phyloP scores from a whole-genome alignment of 30 jellyfish, hydroid and myxozoan species.

The Hydractinia echinata region DNA sequence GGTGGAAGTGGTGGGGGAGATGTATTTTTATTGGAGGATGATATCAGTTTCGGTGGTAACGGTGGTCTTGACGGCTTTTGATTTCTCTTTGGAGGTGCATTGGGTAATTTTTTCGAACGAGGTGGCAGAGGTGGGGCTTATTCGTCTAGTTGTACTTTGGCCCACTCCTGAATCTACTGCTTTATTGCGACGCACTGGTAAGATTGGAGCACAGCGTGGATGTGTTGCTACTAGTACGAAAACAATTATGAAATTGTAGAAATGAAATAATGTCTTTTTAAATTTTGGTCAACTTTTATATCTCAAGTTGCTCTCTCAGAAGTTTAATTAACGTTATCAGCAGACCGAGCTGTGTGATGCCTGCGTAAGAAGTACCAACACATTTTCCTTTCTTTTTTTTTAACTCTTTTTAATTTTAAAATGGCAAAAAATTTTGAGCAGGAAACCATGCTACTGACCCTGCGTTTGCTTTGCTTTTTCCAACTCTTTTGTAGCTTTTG shows the following conservation, averaged over 20 bases:
- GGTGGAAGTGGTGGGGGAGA: constrained; percentile 64
- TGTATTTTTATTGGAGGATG: neutral
- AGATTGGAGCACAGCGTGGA: constrained; percentile 59
- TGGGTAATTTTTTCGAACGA: no score
- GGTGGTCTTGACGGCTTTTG: constrained; percentile 80
- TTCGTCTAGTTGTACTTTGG: neutral
- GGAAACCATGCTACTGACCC: neutral
- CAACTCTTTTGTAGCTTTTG: constrained; percentile 76
- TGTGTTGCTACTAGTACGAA: neutral
- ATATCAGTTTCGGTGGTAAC: constrained; percentile 53
- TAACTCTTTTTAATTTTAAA: no score
- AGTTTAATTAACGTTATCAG: no score
- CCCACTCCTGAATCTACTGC: no score
- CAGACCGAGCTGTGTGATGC: no score
- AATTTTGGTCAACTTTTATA: no score
- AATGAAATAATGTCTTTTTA: no score
- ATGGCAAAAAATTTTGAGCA: neutral
- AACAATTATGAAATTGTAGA: no score
- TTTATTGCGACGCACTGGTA: constrained; percentile 18
- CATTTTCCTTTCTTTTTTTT: no score
- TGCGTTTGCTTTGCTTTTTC: constrained; percentile 28
- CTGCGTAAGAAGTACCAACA: no score
- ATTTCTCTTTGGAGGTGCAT: constrained; percentile 57
- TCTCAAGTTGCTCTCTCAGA: no score
- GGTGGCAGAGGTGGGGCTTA: constrained; percentile 67